Evolutionary conservation across 2,888 invertebrate genomes (phyloP).

Genomic region (Melanophora roralis): DNA sequence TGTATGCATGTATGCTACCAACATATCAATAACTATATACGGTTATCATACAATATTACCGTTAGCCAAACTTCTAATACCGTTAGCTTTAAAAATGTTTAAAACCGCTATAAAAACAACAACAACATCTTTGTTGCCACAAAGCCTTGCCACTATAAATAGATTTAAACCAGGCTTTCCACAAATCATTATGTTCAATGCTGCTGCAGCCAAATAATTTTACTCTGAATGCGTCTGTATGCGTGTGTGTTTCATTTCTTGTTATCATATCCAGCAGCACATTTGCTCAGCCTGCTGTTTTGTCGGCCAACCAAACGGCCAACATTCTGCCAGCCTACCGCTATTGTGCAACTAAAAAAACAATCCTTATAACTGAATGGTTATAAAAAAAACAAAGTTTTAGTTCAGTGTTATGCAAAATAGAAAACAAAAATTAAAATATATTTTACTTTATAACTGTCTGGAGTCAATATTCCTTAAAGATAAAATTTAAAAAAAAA

Average conservation of each 20-base stretch:
- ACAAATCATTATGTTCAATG: constrained; percentile 36
- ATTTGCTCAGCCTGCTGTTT: constrained; percentile 47
- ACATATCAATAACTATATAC: constrained; percentile 73
- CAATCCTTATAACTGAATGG: constrained; percentile 25
- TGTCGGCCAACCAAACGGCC: constrained; percentile 22
- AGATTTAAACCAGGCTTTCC: constrained; percentile 3
- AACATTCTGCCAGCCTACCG: constrained; percentile 35
- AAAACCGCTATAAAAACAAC: not conserved
- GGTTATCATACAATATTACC: constrained; percentile 72
- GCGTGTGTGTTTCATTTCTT: constrained; percentile 19
- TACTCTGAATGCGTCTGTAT: too few species aligned
- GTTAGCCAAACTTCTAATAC: constrained; percentile 69
- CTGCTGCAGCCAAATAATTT: constrained; percentile 21
- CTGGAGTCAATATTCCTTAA: constrained; percentile 20
- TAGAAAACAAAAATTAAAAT: not conserved
- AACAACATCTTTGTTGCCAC: not conserved
- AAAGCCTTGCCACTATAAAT: constrained; percentile 32
- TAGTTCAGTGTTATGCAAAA: constrained; percentile 27
- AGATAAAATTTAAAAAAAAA: constrained; percentile 23
- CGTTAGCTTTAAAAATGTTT: constrained; percentile 57
- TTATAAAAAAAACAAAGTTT: not conserved
- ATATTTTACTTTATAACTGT: constrained; percentile 45
- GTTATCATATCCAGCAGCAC: constrained; percentile 36
- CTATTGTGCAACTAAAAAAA: constrained; percentile 31
- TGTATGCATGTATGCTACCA: too few species aligned